phyloP scores from a whole-genome alignment of 2,797 vertebrate genomes.

The Acipenser transmontanus region DNA sequence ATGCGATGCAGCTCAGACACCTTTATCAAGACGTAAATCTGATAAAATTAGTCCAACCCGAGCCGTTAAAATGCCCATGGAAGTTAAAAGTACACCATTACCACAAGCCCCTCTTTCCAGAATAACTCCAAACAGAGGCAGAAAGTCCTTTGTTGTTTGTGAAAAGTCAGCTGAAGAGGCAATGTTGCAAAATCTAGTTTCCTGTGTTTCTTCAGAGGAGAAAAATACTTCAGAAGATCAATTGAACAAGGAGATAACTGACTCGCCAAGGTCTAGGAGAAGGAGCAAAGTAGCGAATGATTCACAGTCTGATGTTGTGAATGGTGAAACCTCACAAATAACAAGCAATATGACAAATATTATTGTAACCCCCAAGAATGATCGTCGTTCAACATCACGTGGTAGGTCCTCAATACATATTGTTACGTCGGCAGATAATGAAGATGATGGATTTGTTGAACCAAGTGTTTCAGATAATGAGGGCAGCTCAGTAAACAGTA shows the following conservation, averaged over 20 bases:
- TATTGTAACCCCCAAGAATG: no score
- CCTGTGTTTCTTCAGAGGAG: no score
- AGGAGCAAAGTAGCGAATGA: background rate
- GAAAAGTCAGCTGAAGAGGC: background rate
- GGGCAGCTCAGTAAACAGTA: background rate
- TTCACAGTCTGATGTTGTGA: background rate
- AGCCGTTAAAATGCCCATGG: slow-evolving; percentile 2
- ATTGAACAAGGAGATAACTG: background rate
- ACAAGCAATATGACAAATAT: no score
- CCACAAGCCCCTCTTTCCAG: slow-evolving; percentile 17
- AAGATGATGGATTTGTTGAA: no score
- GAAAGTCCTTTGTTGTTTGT: background rate
- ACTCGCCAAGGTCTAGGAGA: background rate
- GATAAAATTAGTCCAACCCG: slow-evolving; percentile 23
- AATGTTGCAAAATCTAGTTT: background rate
- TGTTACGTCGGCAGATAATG: no score
- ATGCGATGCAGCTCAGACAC: slow-evolving; percentile 36
- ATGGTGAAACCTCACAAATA: no score
- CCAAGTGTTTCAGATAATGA: background rate
- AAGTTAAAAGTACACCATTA: slow-evolving; percentile 20
- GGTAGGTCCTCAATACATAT: no score
- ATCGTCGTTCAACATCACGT: no score
- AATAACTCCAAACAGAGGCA: slow-evolving; percentile 11
- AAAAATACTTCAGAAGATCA: no score
- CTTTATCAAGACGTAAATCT: slow-evolving; percentile 41